Percentiles rank a stretch among this genome's conserved stretches.
Conservation (phyloP, 2,888 invertebrate species). For the Dryobotodes eremita region DNA sequence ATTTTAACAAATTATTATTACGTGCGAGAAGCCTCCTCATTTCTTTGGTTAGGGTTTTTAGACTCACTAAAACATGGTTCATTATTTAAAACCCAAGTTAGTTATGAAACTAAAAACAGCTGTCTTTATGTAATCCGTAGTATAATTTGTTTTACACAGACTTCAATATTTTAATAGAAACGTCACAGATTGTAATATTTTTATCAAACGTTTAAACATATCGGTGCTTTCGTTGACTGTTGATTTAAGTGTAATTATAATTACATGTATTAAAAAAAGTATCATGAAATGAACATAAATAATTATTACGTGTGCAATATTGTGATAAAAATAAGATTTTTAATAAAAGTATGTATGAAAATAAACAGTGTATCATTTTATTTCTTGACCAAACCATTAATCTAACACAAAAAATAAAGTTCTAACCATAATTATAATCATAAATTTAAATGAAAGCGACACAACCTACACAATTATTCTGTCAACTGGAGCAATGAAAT, state of each 20-base stretch:
- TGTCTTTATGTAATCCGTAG: background rate
- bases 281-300: conserved; percentile 69
- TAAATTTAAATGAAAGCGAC: conserved; percentile 13
- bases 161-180: conserved; percentile 4
- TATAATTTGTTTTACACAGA: background rate
- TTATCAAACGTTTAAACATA: conserved; percentile 72
- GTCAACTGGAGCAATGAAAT: conserved; percentile 11
- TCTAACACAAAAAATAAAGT: background rate
- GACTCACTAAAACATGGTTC: background rate
- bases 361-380: conserved; percentile 36
- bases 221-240: conserved; percentile 87
- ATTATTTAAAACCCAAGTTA: background rate
- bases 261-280: conserved; percentile 49
- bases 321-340: conserved; percentile 80
- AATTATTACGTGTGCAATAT: conserved; percentile 77
- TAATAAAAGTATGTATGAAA: conserved; percentile 74
- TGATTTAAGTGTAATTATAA: conserved; percentile 72
- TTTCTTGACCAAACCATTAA: background rate
- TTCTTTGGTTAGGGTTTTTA: background rate
- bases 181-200: conserved; percentile 55
- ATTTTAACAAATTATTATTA: background rate
- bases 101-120: background rate
- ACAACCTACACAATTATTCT: conserved; percentile 10
- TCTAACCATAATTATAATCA: background rate
- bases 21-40: background rate